Evolutionary conservation across 2,888 invertebrate species (phyloP), one percentile per base, ranked within the genome.

Genomic region (Leistus spinibarbis): DNA sequence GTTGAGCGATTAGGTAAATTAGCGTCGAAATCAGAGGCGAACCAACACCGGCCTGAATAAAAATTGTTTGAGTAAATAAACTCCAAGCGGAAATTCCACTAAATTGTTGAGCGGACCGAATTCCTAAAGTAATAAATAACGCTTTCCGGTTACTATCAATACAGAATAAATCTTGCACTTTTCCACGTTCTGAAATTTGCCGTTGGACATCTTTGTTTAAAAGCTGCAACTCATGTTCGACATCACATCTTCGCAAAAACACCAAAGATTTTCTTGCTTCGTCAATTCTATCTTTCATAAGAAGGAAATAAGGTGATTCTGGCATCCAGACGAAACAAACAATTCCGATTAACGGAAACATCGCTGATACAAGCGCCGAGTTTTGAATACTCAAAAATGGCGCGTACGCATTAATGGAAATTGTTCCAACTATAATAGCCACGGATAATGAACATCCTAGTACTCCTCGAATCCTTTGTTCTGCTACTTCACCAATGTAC

Each of bases 61-160:
- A 81, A 69, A 86, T 81, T 10, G 81, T 78, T 78, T 82, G 83
- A 10, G 81, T 79, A 76, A 83, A 84, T 9, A 80, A 76, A 22
- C 77, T 77, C 66, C 82, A 79, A 3, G 82, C 83, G 2, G 80
- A 77, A 54, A 80, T 78, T 3, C 83, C 83, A 17, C 80, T 81
- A 22, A 81, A 79, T 66, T 82, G 82, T 67, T 83, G 83, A 63
- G 82, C 77, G 1, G 79, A 78, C 27, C 82, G 78, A 4, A 92
- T 84, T 17, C 88, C 88, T 10, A 90, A 81, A 57, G 88, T 87
- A 71, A 92, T 88, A 80, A 88, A 85, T 80, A 92, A 86, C 1
- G 92, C 92, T 84, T 88, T 89, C 77, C 88, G 87, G 80, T 90
- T 90, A 0, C 88, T 88, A 4, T 86, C 86, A 79, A 88, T 88